Evolutionary conservation across 2,113 vertebrate species (phyloP).

Genomic region (Phrynosoma blainvillii): DNA sequence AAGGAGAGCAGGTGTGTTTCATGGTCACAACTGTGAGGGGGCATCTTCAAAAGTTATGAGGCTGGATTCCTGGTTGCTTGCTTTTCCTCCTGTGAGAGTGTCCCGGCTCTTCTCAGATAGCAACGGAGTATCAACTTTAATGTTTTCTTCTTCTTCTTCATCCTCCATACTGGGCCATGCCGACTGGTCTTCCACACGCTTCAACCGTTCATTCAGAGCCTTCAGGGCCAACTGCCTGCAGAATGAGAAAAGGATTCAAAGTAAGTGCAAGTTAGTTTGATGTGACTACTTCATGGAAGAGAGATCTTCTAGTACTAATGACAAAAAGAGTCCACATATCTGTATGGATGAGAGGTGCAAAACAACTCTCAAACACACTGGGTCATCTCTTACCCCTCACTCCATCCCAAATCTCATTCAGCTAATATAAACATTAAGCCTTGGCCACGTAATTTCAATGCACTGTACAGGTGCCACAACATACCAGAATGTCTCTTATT

Average conservation of each 20-base stretch:
- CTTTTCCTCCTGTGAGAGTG: constrained; percentile 59
- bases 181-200: constrained; percentile 93
- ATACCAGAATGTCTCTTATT: not conserved
- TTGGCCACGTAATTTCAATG: not conserved
- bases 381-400: not conserved
- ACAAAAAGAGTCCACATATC: not conserved
- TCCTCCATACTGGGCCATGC: constrained; percentile 99
- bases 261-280: not conserved
- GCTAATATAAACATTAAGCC: not conserved
- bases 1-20: constrained; percentile 1
- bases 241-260: constrained; percentile 26
- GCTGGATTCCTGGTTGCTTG: constrained; percentile 82
- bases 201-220: constrained; percentile 94
- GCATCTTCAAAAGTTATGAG: constrained; percentile 94
- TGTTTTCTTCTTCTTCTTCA: constrained; percentile 89
- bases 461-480: not conserved
- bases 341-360: not conserved
- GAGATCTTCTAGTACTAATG: not conserved
- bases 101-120: constrained; percentile 72
- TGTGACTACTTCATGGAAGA: not conserved
- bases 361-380: not conserved
- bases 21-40: constrained; percentile 82
- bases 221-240: constrained; percentile 95
- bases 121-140: constrained; percentile 76
- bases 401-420: not conserved